Percentiles rank a stretch among this genome's conserved stretches.
Evolutionary conservation across 2,113 vertebrate genomes (phyloP).

Genomic region (Aplodontia rufa): DNA sequence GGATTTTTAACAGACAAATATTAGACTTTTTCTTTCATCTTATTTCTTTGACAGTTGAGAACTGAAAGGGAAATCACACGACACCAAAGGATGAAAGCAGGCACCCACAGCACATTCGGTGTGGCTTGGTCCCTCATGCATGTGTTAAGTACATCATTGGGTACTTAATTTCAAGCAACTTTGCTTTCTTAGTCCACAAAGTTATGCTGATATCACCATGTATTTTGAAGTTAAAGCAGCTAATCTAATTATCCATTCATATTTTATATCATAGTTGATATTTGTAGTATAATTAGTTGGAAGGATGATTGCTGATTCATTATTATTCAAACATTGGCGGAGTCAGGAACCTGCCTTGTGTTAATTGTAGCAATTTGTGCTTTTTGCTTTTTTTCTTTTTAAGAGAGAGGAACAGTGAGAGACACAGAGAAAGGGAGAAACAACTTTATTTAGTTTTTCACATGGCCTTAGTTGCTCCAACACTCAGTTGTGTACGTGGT

Average conservation of each 20-base stretch:
- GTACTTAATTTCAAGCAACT: not conserved
- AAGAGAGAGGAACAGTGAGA: too few species aligned
- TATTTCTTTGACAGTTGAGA: not conserved
- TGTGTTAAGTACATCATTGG: not conserved
- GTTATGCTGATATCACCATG: accelerated
- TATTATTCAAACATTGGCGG: not conserved
- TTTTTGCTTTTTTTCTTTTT: not conserved
- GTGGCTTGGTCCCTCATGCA: not conserved
- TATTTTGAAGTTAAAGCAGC: not conserved
- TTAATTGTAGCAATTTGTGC: not conserved
- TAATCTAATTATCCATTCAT: not conserved
- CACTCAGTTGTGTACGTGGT: too few species aligned
- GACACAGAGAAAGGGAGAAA: too few species aligned
- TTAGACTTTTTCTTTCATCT: not conserved
- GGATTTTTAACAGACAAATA: not conserved
- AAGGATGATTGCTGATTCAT: not conserved
- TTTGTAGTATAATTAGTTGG: not conserved
- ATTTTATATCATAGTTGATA: not conserved
- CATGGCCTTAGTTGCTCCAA: too few species aligned
- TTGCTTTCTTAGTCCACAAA: not conserved
- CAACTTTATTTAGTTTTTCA: too few species aligned
- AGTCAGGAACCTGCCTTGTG: not conserved
- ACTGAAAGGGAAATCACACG: not conserved
- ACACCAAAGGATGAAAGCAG: not conserved
- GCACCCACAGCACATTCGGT: not conserved